Evolutionary conservation across 2,888 invertebrate species (phyloP), one percentile per base, ranked within the genome.

Genomic region (Empis stercorea): DNA sequence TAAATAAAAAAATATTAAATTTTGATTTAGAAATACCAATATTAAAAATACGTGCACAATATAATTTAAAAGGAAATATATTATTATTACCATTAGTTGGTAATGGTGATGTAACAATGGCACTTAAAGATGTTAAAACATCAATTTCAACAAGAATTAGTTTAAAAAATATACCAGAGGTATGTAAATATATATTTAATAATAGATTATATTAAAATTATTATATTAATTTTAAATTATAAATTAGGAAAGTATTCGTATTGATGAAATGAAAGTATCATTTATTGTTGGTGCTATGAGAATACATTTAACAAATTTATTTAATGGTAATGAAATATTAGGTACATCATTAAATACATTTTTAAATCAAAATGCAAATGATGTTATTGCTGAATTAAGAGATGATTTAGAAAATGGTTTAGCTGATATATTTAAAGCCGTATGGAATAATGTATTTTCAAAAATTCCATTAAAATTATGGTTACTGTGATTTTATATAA

Each of bases 251-350:
- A 64, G 65, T n/a, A 67, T 70, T 47, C 63, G 65, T 40, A 71
- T 78, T 34, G 72, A 73, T 42, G 65, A 71, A 34, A 77, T 78
- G 74, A 70, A 71, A 52, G 75, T 78, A 0, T 70, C 71, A 34
- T 78, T 78, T 55, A 67, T 65, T 41, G 70, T 78, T 46, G 70
- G 72, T 11, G 64, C 65, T 4, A 72, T 78, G 67, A 70, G 72
- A 14, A 71, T 76, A 17, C 71, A 74, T 51, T 61, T 79, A 16
- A 70, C 72, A 44, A 77, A 78, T 61, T 66, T 79, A 10, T 79
- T 79, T 59, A 78, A 78, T 58, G 79, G 79, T 42, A 79, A 79
- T 56, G 73, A 75, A 59, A 70, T 78, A 50, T 63, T 79, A 54
- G 76, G 76, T 2, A 68, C 73, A 45, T 76, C 77, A 1, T 72